Conservation (phyloP, 2,797 vertebrate species). For the Myotis pilosus region DNA sequence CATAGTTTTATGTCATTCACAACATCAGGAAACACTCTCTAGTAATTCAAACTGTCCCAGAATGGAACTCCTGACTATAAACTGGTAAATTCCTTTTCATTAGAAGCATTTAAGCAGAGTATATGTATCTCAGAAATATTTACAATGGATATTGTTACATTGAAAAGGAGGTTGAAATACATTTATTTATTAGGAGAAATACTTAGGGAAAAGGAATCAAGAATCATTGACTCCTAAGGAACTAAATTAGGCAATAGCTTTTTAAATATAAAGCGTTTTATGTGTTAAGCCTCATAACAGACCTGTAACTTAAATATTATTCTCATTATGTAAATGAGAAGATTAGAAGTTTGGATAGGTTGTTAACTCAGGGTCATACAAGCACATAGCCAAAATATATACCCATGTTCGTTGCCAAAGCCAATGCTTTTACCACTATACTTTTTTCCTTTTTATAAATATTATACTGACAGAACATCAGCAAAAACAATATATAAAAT, state of each 20-base stretch:
- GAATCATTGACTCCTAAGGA: not conserved
- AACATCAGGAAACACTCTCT: not conserved
- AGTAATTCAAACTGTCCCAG: not conserved
- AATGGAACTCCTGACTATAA: not conserved
- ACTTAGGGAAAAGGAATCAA: not conserved
- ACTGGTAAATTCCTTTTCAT: not conserved
- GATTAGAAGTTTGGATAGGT: not conserved
- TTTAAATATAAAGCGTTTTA: conserved; percentile 33
- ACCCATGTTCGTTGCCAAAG: not conserved
- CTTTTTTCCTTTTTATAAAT: conserved; percentile 8
- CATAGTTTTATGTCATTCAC: not conserved
- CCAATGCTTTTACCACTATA: not conserved
- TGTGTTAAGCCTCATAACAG: conserved; percentile 23
- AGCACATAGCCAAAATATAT: not conserved
- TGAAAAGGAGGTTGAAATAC: conserved; percentile 35
- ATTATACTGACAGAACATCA: not conserved
- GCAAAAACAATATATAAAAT: not conserved
- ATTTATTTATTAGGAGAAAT: conserved; percentile 26
- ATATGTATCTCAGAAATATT: not conserved
- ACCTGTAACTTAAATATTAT: not conserved
- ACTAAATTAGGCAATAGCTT: conserved; percentile 19
- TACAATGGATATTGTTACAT: not conserved
- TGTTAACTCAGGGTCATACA: not conserved
- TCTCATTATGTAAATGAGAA: conserved; percentile 22
- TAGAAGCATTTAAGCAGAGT: conserved; percentile 18